Evolutionary conservation across 37 sponge, comb jelly and placozoan species (phyloP).

Genomic region (Theonella swinhoei): DNA sequence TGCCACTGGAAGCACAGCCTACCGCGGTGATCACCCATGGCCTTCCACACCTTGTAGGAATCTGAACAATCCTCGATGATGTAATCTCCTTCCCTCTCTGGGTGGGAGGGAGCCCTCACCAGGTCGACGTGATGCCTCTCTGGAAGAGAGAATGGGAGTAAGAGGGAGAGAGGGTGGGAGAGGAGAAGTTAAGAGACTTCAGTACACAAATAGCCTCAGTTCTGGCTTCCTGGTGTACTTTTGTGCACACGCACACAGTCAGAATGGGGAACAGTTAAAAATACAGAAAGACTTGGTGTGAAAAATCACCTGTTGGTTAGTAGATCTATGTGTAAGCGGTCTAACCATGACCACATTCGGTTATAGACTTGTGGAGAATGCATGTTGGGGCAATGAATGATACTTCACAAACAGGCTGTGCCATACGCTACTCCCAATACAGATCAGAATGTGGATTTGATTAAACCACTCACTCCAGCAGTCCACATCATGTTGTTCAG

Average conservation of each 20-base stretch:
- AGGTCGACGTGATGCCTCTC: conserved; percentile 48
- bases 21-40: background rate
- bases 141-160: background rate
- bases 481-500: too few relatives aligned
- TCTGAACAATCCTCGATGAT: conserved; percentile 31
- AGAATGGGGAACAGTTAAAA: too few relatives aligned
- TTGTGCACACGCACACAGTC: background rate
- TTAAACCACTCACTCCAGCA: too few relatives aligned
- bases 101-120: conserved; percentile 47
- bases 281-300: too few relatives aligned
- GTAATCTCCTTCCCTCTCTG: conserved; percentile 58
- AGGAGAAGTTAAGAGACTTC: background rate
- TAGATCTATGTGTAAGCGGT: background rate
- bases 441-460: too few relatives aligned
- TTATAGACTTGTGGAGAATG: background rate
- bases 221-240: too few relatives aligned
- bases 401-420: background rate
- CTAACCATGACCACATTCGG: background rate
- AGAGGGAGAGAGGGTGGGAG: conserved; percentile 2
- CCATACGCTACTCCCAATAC: too few relatives aligned
- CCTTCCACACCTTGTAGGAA: conserved; percentile 23
- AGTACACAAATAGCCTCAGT: background rate
- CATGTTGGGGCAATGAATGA: background rate
- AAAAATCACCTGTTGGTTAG: too few relatives aligned
- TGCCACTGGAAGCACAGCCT: conserved; percentile 49